Evolutionary conservation across 2,888 invertebrate genomes (phyloP), one percentile per base, ranked within the genome.

Genomic region (Strigamia transsilvanica): DNA sequence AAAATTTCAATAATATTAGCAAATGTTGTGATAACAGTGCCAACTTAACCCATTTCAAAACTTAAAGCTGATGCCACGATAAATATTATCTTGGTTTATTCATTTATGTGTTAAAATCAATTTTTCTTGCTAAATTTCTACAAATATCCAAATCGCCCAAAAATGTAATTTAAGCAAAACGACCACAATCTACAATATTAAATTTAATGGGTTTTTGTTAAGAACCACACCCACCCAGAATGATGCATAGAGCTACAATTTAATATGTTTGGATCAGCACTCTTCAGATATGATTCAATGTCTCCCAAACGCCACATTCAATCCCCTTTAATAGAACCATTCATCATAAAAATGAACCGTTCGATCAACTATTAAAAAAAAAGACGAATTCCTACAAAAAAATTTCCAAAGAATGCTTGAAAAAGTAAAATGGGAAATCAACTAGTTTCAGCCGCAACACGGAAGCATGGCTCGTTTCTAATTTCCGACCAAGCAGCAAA

Each of bases 351-450:
- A 66, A 66, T 66, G 61, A 66, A 66, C 21, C 23, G 23, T 66
- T 66, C 61, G 61, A 66, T 66, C 61, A 66, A 66, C 21, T 66
- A 21, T 66, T 23, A 66, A 66, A 66, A 66, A 23, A 61, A n/a
- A 23, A 66, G 18, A 66, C 1, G 27, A 27, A 27, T n/a, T 61
- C 61, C n/a, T 3, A 42, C 12, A 42, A 42, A 42, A 42, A 13
- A 42, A 42, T 42, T 2, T 13, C 2, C 42, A 3, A 27, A 27
- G 27, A 27, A 27, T 27, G 27, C 27, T 27, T 27, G 3, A 3
- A 27, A 3, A 27, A 27, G 27, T 27, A 27, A 27, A 27, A 27
- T 27, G 27, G 27, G 27, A 27, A 27, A 27, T 38, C 38, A 38
- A 38, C 38, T 10, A 38, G 9, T 6, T 38, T 38, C 38, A 38